Percentiles rank a stretch among this genome's conserved stretches.
phyloP scores from a whole-genome alignment of 2,888 invertebrate species.

The Phlogophora meticulosa region DNA sequence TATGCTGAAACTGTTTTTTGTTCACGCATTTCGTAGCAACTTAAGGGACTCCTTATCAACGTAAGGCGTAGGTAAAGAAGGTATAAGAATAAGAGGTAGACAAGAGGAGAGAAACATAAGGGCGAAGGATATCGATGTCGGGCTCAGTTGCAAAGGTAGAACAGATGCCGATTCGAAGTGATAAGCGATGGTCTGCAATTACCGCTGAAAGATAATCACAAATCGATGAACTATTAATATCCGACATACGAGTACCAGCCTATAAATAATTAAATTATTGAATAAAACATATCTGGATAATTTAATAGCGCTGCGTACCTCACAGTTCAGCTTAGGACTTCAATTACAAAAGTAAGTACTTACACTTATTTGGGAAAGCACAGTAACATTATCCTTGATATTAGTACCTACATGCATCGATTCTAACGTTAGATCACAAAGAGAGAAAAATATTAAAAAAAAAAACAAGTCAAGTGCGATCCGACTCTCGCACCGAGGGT shows the following conservation, averaged over 20 bases:
- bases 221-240: not conserved
- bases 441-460: not conserved
- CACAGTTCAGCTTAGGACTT: too few species aligned
- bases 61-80: not conserved
- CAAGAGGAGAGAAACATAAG: not conserved
- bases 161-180: not conserved
- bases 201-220: not conserved
- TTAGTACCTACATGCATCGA: not conserved
- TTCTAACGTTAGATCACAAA: not conserved
- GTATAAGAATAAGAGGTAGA: not conserved
- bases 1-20: constrained; percentile 55
- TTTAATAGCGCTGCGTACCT: too few species aligned
- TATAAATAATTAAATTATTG: too few species aligned
- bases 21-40: constrained; percentile 10
- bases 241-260: too few species aligned
- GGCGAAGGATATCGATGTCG: not conserved
- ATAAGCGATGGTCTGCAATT: not conserved
- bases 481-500: too few species aligned
- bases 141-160: not conserved
- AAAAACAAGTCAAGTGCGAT: too few species aligned
- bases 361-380: not conserved
- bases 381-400: not conserved
- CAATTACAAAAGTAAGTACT: not conserved
- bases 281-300: too few species aligned
- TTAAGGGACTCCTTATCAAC: constrained; percentile 1